phyloP scores from a whole-genome alignment of 2,113 vertebrate species.

The Hypomesus transpacificus region DNA sequence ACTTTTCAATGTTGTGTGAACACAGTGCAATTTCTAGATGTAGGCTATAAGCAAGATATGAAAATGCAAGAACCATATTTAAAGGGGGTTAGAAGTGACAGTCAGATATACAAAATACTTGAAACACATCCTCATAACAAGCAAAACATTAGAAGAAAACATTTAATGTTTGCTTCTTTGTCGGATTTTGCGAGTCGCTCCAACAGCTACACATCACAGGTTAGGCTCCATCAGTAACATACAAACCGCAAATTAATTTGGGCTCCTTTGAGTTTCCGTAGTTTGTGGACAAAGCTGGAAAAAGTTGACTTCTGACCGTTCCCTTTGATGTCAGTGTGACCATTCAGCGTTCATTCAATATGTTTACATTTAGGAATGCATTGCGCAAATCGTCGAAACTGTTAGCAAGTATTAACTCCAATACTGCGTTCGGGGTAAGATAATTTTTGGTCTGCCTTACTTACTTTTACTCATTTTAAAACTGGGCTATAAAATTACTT shows the following conservation, averaged over 20 bases:
- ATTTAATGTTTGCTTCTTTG: too few species aligned
- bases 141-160: too few species aligned
- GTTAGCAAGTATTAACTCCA: not conserved
- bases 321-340: not conserved
- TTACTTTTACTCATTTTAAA: not conserved
- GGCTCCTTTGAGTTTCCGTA: conserved; percentile 18
- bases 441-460: not conserved
- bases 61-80: too few species aligned
- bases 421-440: not conserved
- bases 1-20: too few species aligned
- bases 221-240: not conserved
- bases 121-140: too few species aligned
- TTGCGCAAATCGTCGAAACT: conserved; percentile 5
- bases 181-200: not conserved
- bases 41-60: too few species aligned
- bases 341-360: not conserved
- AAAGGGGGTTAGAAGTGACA: too few species aligned
- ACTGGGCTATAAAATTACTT: not conserved
- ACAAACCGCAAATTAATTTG: not conserved
- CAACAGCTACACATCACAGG: not conserved
- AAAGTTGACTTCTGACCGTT: not conserved
- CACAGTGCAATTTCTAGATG: too few species aligned
- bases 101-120: too few species aligned
- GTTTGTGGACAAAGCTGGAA: not conserved
- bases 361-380: conserved; percentile 15